Evolutionary conservation across 2,113 vertebrate genomes (phyloP), one percentile per base, ranked within the genome.

Genomic region (Semnornis frantzii): DNA sequence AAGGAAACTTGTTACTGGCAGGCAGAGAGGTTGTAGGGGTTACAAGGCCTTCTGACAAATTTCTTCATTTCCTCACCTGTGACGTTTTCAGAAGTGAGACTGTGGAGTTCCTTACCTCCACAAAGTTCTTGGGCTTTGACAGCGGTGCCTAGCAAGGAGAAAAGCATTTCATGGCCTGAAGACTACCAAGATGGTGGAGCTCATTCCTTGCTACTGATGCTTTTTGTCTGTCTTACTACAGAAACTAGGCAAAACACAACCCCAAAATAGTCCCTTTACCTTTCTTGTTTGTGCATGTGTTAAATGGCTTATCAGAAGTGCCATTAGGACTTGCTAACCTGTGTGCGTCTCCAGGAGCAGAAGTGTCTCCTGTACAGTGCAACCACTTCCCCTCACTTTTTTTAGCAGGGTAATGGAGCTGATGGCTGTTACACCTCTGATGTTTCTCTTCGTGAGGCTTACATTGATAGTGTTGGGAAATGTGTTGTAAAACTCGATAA

Each of bases 401-500:
- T 81, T 58, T 28, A 50, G 14, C 3, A 18, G 60, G 42, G n/a
- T 9, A 14, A 42, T 81, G n/a, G 74, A 58, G 52, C 19, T 77
- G 82, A 31, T 87, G 1, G 0, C 58, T 73, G 9, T 62, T 75
- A 10, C 30, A 55, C 39, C 63, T 77, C 44, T 89, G 70, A 73
- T 58, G 59, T 46, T 65, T 39, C 57, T 65, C 62, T 46, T 64
- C 68, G 92, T 34, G 94, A 90, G 87, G 12, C 85, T 64, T 2
- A 0, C 2, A 5, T 15, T 54, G 73, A 39, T 48, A 82, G 73
- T 1, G 13, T 63, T 87, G 91, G 82, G 75, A 83, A 82, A 19
- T 4, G 59, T 28, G 39, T 65, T 69, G 71, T 94, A 89, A 94
- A 95, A 87, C 78, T 44, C 59, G 77, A 82, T 89, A 52, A 70